Evolutionary conservation across 2,797 vertebrate genomes (phyloP).

Genomic region (Podarcis siculus): DNA sequence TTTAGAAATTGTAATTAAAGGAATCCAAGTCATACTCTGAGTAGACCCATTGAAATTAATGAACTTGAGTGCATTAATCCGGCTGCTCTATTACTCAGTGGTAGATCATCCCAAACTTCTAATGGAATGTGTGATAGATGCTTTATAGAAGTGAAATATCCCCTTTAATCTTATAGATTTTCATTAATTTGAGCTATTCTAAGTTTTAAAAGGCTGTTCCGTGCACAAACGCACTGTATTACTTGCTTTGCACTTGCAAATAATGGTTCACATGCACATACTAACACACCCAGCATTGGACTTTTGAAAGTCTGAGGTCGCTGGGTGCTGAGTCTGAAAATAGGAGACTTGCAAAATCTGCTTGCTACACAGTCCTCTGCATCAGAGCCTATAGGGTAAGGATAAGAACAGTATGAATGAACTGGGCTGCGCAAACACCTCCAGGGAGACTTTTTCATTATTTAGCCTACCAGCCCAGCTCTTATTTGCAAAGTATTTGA

Average conservation of each 20-base stretch:
- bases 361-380: neutral
- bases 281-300: neutral
- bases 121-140: too few species aligned
- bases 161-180: neutral
- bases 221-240: neutral
- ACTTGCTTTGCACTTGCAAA: neutral
- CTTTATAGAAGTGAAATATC: neutral
- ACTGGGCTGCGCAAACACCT: neutral
- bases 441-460: too few species aligned
- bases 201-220: neutral
- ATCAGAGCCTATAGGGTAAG: neutral
- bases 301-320: neutral
- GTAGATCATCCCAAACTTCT: too few species aligned
- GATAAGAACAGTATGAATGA: neutral
- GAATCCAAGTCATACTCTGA: too few species aligned
- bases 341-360: neutral
- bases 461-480: neutral
- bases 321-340: neutral
- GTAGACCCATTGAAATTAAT: too few species aligned
- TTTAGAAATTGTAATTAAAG: too few species aligned
- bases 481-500: neutral
- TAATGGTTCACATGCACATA: too few species aligned
- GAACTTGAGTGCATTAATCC: neutral
- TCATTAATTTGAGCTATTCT: neutral
- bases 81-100: too few species aligned